phyloP scores from a whole-genome alignment of 2,113 vertebrate species.

The Trematocara nigrifrons region DNA sequence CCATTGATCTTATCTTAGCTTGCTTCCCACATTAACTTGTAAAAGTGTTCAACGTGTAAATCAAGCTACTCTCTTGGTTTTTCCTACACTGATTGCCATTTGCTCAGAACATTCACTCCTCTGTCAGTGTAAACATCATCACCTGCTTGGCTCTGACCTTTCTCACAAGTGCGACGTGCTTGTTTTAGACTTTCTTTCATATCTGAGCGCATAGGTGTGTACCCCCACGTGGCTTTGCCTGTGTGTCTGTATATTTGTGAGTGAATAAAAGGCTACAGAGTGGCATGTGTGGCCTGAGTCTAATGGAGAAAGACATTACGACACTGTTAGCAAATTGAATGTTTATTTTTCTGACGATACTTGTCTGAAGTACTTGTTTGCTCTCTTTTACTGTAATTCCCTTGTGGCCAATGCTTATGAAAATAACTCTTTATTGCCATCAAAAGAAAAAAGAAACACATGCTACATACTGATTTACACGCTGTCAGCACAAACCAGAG shows the following conservation, averaged over 20 bases:
- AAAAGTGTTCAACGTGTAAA: not conserved
- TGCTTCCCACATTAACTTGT: not conserved
- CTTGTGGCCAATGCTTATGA: not conserved
- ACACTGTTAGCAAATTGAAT: conserved; percentile 41
- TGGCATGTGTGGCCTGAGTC: conserved; percentile 14
- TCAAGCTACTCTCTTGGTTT: not conserved
- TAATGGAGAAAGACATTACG: conserved; percentile 47
- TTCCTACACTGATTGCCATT: not conserved
- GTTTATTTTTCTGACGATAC: conserved; percentile 67
- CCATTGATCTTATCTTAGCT: conserved; percentile 21
- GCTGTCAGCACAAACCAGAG: not conserved
- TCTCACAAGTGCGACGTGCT: conserved; percentile 7
- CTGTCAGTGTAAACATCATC: conserved; percentile 50
- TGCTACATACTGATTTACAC: not conserved
- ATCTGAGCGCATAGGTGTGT: not conserved
- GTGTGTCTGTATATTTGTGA: not conserved
- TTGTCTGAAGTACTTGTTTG: conserved; percentile 54
- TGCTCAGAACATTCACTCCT: conserved; percentile 23
- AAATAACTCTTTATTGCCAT: not conserved
- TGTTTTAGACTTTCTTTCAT: conserved; percentile 25
- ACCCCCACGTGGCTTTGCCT: not conserved
- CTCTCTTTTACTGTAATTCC: conserved; percentile 37
- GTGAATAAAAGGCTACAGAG: not conserved
- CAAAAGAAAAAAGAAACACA: not conserved
- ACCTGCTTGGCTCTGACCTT: conserved; percentile 22